Evolutionary conservation across 2,797 vertebrate genomes (phyloP).

Genomic region (Gambelia wislizenii): DNA sequence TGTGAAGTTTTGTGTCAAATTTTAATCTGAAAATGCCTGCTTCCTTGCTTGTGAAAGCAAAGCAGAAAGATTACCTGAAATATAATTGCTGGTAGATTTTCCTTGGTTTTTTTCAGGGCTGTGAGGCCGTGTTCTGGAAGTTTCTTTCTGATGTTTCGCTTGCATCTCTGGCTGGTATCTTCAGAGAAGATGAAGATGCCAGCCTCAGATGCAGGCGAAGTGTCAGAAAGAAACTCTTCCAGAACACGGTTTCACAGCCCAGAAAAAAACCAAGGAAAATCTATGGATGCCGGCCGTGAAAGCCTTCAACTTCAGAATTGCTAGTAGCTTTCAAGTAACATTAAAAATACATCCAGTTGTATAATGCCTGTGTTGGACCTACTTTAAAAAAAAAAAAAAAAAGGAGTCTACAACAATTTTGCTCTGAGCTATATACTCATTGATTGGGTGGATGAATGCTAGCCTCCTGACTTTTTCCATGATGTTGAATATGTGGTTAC

Average conservation of each 20-base stretch:
- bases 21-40: constrained; percentile 36
- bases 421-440: constrained; percentile 50
- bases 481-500: constrained; percentile 64
- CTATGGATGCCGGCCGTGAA: too few relatives aligned
- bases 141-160: too few relatives aligned
- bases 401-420: neutral
- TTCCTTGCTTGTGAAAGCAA: constrained; percentile 27
- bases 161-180: too few relatives aligned
- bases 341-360: constrained; percentile 53
- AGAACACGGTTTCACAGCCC: too few relatives aligned
- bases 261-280: too few relatives aligned
- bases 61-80: constrained; percentile 43
- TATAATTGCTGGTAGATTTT: constrained; percentile 52
- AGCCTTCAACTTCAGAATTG: too few relatives aligned
- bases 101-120: too few relatives aligned
- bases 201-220: too few relatives aligned
- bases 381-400: too few relatives aligned
- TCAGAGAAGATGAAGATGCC: too few relatives aligned
- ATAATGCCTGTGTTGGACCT: constrained; percentile 10
- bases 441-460: constrained; percentile 59
- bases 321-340: constrained; percentile 50
- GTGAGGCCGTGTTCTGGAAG: too few relatives aligned
- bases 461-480: constrained; percentile 72
- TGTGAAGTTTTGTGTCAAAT: constrained; percentile 36
- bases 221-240: too few relatives aligned